Base-by-base conservation (phyloP, 2,888 invertebrate species). In the Alcis repandata region DNA sequence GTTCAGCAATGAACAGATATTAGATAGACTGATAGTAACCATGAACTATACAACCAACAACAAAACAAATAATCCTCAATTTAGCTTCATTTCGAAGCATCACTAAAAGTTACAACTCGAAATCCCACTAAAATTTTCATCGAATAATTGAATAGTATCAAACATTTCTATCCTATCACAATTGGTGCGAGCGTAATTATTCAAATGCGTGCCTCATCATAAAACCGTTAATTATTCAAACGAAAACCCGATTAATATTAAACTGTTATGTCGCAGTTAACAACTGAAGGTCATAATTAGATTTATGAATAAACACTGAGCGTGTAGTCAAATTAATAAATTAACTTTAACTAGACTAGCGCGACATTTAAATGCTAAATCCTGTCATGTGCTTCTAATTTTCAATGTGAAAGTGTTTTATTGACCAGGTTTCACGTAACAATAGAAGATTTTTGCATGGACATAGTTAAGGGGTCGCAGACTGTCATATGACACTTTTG, bases 281-380 rank as follows among this genome's bases (percentile, higher is more conserved):
- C 67, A 61, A 67, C 68, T 63, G 60, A 63, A 56, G 58, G 36
- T 52, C 65, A 68, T 79, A 78, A 79, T 79, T 73, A 71, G 74
- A 75, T 82, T 74, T 65, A 73, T 70, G 64, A 74, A 76, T 79
- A 76, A 78, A 76, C 71, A 75, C 68, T 40, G 63, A 17, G 58
- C 41, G 53, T 41, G 58, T 51, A 49, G 43, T 32, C 41, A 63
- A 65, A 63, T 68, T 63, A 53, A 53, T 65, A 49, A 64, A 70
- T 69, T 61, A 59, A 62, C 59, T 66, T n/a, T 2, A 48, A 61
- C 41, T 65, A 2, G 36, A 68, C 64, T 49, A 59, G 49, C 19
- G 15, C 17, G n/a, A 15, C 33, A 57, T 61, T 61, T 52, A 41
- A 58, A 63, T 52, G 49, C 51, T 59, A 52, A 60, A 59, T 22